phyloP scores from a whole-genome alignment of 1,140 invertebrate species.

The Zophobas morio region DNA sequence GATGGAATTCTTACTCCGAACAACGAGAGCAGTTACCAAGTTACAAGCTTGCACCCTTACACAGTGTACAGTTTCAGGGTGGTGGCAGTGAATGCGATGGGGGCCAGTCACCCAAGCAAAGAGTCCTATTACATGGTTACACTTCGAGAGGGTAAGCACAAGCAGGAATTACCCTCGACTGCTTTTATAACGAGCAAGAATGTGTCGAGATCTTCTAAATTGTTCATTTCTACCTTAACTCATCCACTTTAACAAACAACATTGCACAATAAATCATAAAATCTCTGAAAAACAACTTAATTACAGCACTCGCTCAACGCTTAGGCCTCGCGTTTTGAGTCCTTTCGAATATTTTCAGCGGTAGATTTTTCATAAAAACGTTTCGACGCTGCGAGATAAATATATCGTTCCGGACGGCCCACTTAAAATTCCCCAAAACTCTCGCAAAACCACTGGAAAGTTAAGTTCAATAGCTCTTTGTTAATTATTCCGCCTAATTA shows the following conservation, averaged over 20 bases:
- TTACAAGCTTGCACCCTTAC: slow-evolving; percentile 78
- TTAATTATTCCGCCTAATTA: slow-evolving; percentile 42
- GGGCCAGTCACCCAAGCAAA: slow-evolving; percentile 78
- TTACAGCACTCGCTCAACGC: slow-evolving; percentile 18
- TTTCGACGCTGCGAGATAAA: slow-evolving; percentile 12
- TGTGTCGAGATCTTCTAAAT: slow-evolving; percentile 31
- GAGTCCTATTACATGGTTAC: slow-evolving; percentile 85
- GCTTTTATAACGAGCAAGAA: slow-evolving; percentile 45
- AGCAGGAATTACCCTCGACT: slow-evolving; percentile 41
- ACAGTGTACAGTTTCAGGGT: slow-evolving; percentile 85
- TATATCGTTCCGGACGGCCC: not conserved
- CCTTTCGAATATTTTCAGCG: not conserved
- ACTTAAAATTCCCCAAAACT: slow-evolving; percentile 37
- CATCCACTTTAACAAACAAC: slow-evolving; percentile 40
- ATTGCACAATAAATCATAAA: slow-evolving; percentile 42
- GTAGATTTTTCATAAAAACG: slow-evolving; percentile 17
- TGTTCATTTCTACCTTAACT: slow-evolving; percentile 43
- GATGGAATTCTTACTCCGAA: slow-evolving; percentile 76
- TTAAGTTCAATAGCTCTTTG: slow-evolving; percentile 40
- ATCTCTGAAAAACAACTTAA: slow-evolving; percentile 37
- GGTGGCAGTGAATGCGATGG: slow-evolving; percentile 80
- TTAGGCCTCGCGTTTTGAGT: not conserved
- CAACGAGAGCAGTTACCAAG: slow-evolving; percentile 78
- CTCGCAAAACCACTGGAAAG: slow-evolving; percentile 22
- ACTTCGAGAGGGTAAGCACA: slow-evolving; percentile 77